A percentile compares a stretch with the other conserved stretches of the same genome.
Conservation (phyloP, 2,888 invertebrate species). For the Ectemnius continuus region DNA sequence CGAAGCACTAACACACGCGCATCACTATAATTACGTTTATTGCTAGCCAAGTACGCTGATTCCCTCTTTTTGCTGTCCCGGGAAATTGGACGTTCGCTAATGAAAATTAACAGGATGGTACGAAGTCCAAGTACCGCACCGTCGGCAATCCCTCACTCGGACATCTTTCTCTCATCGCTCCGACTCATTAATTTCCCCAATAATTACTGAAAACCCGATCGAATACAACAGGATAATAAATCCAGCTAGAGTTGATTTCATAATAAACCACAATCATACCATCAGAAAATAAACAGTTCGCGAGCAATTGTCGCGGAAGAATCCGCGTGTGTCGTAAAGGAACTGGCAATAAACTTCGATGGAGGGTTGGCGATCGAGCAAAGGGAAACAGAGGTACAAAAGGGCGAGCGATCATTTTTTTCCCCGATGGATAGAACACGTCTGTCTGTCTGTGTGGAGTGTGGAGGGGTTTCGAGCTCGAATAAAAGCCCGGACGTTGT, state of each 20-base stretch:
- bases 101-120: conserved; percentile 66
- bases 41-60: conserved; percentile 46
- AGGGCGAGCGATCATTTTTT: conserved; percentile 18
- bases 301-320: no score
- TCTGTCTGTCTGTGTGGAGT: conserved; percentile 7
- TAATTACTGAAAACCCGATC: neutral
- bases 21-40: conserved; percentile 73
- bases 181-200: neutral
- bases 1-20: conserved; percentile 62
- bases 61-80: conserved; percentile 58
- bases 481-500: conserved; percentile 50
- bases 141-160: neutral
- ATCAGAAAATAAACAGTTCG: no score
- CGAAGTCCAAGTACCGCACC: conserved; percentile 23
- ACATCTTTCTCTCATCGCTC: no score
- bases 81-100: conserved; percentile 70
- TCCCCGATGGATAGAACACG: neutral
- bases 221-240: neutral
- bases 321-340: neutral
- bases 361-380: conserved; percentile 12
- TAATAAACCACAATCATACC: no score
- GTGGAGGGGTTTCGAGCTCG: conserved; percentile 13
- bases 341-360: neutral
- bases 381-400: conserved; percentile 36
- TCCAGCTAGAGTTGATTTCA: no score